These are phyloP conservation scores for Macquaria australasica DNA, from an alignment of 2,113 vertebrate species.

Conservation along the genomic window DNA sequence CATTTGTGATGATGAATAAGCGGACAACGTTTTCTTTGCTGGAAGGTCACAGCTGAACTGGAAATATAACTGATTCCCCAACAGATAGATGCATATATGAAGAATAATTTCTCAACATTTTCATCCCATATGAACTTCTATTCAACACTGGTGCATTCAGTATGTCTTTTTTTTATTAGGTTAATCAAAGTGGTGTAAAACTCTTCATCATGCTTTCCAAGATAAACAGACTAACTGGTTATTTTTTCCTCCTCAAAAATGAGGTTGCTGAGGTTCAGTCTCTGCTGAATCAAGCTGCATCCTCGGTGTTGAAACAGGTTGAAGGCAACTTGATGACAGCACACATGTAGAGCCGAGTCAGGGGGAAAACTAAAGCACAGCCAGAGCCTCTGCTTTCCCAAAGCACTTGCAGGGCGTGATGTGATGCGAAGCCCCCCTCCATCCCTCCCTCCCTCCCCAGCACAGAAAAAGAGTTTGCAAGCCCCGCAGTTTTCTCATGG, in stretches of 20 bases:
- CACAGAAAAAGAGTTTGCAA: slow-evolving; percentile 91
- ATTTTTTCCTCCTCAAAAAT: too few species aligned
- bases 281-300: slow-evolving; percentile 8
- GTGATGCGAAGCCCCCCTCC: slow-evolving; percentile 65
- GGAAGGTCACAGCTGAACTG: slow-evolving; percentile 74
- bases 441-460: slow-evolving; percentile 70
- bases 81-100: slow-evolving; percentile 23
- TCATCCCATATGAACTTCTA: background rate
- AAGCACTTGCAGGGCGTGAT: slow-evolving; percentile 71
- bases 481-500: slow-evolving; percentile 94
- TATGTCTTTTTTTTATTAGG: background rate
- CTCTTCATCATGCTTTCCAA: background rate
- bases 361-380: slow-evolving; percentile 63
- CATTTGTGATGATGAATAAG: slow-evolving; percentile 67
- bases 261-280: background rate
- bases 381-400: slow-evolving; percentile 58
- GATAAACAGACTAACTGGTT: background rate
- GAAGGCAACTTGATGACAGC: slow-evolving; percentile 71
- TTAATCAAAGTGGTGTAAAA: background rate
- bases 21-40: slow-evolving; percentile 60
- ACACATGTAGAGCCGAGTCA: slow-evolving; percentile 74
- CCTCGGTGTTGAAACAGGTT: slow-evolving; percentile 3
- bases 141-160: background rate
- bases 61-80: slow-evolving; percentile 25
- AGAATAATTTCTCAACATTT: background rate